Conservation (phyloP, 2,888 invertebrate species). For the Acanthosoma haemorrhoidale region DNA sequence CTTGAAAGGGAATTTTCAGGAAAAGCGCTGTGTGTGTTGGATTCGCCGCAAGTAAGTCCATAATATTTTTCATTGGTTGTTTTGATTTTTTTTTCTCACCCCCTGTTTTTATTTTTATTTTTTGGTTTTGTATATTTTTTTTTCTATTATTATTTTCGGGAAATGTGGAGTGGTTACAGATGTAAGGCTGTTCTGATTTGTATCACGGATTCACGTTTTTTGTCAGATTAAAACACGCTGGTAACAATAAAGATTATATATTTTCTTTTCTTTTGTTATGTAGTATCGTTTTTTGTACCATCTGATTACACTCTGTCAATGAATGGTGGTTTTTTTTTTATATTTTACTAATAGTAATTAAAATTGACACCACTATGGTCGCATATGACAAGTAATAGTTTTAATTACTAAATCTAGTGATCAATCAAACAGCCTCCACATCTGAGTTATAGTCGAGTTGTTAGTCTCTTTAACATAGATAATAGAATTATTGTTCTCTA, state of each 20-base stretch:
- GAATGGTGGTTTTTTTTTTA: too few species aligned
- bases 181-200: not conserved
- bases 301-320: too few species aligned
- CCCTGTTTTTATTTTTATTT: slow-evolving; percentile 11
- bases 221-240: too few species aligned
- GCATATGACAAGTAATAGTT: not conserved
- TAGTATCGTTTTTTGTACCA: too few species aligned
- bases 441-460: not conserved
- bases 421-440: not conserved
- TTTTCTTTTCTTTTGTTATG: too few species aligned
- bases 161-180: not conserved
- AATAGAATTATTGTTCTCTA: slow-evolving; percentile 4
- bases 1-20: slow-evolving; percentile 25
- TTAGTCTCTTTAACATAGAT: not conserved
- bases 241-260: too few species aligned
- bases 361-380: too few species aligned
- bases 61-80: slow-evolving; percentile 30
- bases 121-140: slow-evolving; percentile 15
- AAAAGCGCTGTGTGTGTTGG: slow-evolving; percentile 25
- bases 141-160: not conserved
- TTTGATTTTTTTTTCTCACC: slow-evolving; percentile 20
- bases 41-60: slow-evolving; percentile 34
- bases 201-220: too few species aligned
- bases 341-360: too few species aligned
- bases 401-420: not conserved